Conservation (phyloP, 2,888 invertebrate species). For the Elegia similella region DNA sequence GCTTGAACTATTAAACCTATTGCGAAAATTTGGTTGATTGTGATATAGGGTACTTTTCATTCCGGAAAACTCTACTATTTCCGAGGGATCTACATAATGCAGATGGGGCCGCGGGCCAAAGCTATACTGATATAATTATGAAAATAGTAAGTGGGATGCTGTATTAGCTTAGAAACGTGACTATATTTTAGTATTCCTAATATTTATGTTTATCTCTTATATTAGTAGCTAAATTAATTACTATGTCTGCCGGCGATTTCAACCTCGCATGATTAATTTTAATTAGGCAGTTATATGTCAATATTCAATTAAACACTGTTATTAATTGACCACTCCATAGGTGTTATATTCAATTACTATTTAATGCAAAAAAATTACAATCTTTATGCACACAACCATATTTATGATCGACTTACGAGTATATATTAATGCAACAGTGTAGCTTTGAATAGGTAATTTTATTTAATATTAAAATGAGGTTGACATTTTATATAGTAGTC, state of each 20-base stretch:
- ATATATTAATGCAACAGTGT: not conserved
- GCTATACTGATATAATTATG: too few species aligned
- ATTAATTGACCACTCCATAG: not conserved
- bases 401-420: not conserved
- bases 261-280: not conserved
- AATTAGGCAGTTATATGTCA: not conserved
- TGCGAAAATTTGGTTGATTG: too few species aligned
- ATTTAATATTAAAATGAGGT: not conserved
- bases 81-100: too few species aligned
- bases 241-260: not conserved
- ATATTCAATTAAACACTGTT: conserved; percentile 1
- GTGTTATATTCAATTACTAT: not conserved
- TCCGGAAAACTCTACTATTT: too few species aligned
- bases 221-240: not conserved
- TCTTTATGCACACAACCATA: too few species aligned
- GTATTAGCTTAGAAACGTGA: too few species aligned
- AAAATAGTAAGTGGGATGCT: too few species aligned
- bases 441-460: not conserved
- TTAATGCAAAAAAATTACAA: not conserved
- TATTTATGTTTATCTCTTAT: too few species aligned
- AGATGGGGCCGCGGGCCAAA: too few species aligned
- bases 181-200: too few species aligned
- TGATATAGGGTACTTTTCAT: too few species aligned
- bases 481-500: not conserved
- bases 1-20: too few species aligned